Percentiles rank a stretch among this genome's conserved stretches.
Conservation (phyloP, 1,140 invertebrate genomes). For the Goniozus legneri region DNA sequence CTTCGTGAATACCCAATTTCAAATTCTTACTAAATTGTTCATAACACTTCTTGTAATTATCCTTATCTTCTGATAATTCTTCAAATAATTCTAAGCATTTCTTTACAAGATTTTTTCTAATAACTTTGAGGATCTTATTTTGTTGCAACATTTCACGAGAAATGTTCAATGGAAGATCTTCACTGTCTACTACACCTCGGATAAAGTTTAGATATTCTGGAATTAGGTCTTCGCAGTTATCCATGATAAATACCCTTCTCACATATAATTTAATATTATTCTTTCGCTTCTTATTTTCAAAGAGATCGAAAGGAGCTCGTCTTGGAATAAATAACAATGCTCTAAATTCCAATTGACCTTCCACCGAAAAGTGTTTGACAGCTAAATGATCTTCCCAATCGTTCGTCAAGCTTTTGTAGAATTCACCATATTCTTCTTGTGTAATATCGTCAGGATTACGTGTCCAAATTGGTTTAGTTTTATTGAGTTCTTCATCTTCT, state of each 20-base stretch:
- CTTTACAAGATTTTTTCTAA: slow-evolving; percentile 97
- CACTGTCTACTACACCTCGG: slow-evolving; percentile 95
- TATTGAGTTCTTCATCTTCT: slow-evolving; percentile 98
- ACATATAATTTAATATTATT: slow-evolving; percentile 99
- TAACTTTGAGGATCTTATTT: slow-evolving; percentile 97
- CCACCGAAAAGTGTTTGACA: slow-evolving; percentile 98
- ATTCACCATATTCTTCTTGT: slow-evolving; percentile 97
- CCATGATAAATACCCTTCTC: slow-evolving; percentile 97
- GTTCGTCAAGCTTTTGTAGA: slow-evolving; percentile 97
- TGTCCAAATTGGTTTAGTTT: slow-evolving; percentile 99
- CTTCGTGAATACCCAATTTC: slow-evolving; percentile 97
- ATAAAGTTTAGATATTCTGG: slow-evolving; percentile 98
- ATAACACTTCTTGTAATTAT: slow-evolving; percentile 98
- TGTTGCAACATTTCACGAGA: slow-evolving; percentile 99
- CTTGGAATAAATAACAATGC: slow-evolving; percentile 93
- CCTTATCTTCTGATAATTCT: slow-evolving; percentile 93
- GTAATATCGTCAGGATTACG: slow-evolving; percentile 97
- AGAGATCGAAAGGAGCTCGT: slow-evolving; percentile 94
- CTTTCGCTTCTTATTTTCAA: slow-evolving; percentile 97
- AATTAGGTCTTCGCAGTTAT: slow-evolving; percentile 98
- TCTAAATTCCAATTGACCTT: slow-evolving; percentile 96
- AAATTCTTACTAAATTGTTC: slow-evolving; percentile 98
- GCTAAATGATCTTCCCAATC: slow-evolving; percentile 99
- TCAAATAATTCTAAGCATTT: slow-evolving; percentile 97
- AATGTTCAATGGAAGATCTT: slow-evolving; percentile 97